Conservation (phyloP, 2,888 invertebrate species). For the Mythimna albipuncta region DNA sequence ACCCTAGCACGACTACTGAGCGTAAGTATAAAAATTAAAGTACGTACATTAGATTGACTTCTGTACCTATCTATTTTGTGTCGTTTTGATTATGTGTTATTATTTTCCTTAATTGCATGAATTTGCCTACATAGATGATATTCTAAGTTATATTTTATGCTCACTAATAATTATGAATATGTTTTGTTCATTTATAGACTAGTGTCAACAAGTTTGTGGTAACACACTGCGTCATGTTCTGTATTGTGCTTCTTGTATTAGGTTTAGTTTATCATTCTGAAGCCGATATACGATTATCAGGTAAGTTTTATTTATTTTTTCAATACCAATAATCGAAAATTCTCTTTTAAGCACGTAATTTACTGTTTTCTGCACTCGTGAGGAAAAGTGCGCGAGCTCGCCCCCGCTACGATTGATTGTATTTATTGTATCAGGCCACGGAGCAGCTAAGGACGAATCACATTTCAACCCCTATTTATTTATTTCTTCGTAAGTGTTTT, state of each 20-base stretch:
- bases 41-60: too few species aligned
- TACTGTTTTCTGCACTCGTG: too few species aligned
- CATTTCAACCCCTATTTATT: too few species aligned
- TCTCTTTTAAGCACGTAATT: too few species aligned
- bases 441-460: too few species aligned
- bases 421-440: too few species aligned
- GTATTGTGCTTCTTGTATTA: conserved; percentile 1
- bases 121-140: neutral
- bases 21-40: too few species aligned
- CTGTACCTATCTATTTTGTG: too few species aligned
- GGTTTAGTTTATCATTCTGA: conserved; percentile 20
- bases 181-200: neutral
- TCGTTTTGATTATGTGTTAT: neutral
- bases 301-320: conserved; percentile 11
- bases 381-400: too few species aligned
- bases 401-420: too few species aligned
- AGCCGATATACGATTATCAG: neutral
- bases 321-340: neutral
- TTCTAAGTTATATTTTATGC: neutral
- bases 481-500: too few species aligned
- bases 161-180: neutral
- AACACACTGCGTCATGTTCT: conserved; percentile 1
- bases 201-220: neutral
- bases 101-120: conserved; percentile 2
- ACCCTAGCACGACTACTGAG: too few species aligned